phyloP scores from a whole-genome alignment of 2,797 vertebrate genomes.

The Taeniopygia guttata region DNA sequence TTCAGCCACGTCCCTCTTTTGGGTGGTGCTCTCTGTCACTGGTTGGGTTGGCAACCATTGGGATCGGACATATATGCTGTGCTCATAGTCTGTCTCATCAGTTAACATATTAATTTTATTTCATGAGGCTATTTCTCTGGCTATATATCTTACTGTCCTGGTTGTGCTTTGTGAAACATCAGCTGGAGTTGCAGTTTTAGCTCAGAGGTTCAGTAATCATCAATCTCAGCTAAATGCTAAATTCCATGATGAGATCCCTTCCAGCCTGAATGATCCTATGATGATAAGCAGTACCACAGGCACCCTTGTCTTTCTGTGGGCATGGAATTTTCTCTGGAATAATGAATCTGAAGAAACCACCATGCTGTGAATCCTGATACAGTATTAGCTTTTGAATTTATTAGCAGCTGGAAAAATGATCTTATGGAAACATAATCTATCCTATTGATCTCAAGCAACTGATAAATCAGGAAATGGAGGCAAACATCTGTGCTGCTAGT shows the following conservation, averaged over 20 bases:
- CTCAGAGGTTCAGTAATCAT: background rate
- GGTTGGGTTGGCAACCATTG: accelerated
- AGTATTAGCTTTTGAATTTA: background rate
- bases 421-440: background rate
- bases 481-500: background rate
- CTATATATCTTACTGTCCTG: background rate
- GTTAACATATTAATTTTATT: background rate
- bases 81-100: background rate
- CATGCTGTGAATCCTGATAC: background rate
- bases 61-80: no score
- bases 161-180: background rate
- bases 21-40: background rate
- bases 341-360: background rate
- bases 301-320: background rate
- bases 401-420: background rate
- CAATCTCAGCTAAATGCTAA: background rate
- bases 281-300: background rate
- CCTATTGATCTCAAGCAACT: background rate
- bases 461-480: background rate
- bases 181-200: background rate
- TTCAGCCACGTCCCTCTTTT: background rate
- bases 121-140: background rate
- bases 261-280: background rate
- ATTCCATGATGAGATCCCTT: background rate
- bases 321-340: background rate